These are phyloP conservation scores for Lasioglossum morio DNA, from an alignment of 2,888 invertebrate genomes.

Conservation along the genomic window DNA sequence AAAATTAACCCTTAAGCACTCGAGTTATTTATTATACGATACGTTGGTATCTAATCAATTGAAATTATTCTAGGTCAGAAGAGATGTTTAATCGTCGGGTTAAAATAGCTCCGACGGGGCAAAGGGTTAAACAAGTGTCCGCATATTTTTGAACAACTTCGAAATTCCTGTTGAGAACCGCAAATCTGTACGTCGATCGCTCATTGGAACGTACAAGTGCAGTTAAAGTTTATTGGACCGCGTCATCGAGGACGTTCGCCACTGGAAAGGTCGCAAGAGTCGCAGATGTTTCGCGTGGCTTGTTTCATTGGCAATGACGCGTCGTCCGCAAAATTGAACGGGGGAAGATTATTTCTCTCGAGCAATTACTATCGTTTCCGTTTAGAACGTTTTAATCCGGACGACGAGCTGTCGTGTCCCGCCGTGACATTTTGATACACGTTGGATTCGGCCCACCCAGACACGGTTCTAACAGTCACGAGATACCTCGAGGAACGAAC, in stretches of 20 bases:
- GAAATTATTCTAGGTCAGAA: no score
- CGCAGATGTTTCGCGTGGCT: neutral
- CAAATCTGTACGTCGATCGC: neutral
- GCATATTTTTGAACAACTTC: no score
- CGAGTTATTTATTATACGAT: no score
- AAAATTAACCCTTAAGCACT: no score
- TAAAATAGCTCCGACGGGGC: no score
- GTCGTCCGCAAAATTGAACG: neutral
- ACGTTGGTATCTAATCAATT: no score
- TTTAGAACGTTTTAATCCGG: constrained; percentile 58
- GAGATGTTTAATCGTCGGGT: no score
- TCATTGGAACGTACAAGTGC: neutral
- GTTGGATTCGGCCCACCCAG: constrained; percentile 38
- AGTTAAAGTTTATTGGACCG: neutral
- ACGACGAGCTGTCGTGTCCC: constrained; percentile 48
- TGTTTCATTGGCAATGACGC: constrained; percentile 5
- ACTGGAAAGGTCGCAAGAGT: neutral
- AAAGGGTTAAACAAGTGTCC: no score
- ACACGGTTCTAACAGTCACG: constrained; percentile 61
- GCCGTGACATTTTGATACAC: constrained; percentile 63
- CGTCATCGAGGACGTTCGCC: neutral
- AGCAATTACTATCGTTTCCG: constrained; percentile 32
- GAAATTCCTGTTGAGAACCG: no score
- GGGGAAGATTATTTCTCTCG: constrained; percentile 8
- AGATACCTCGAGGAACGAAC: constrained; percentile 39